phyloP scores from a whole-genome alignment of 2,888 invertebrate species.

The Eremobia ochroleuca region DNA sequence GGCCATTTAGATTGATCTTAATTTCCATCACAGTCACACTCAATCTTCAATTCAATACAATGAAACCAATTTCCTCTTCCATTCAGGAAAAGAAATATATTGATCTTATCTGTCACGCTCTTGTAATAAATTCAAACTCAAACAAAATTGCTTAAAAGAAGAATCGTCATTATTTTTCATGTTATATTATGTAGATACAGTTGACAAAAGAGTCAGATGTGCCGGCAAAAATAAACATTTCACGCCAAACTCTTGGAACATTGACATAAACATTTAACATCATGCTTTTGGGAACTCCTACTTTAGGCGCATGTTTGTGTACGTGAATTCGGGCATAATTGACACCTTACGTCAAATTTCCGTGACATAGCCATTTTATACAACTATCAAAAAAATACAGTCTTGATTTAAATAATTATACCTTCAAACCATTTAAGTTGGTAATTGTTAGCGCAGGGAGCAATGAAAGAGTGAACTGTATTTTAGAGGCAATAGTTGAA shows the following conservation, averaged over 20 bases:
- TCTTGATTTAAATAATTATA: no score
- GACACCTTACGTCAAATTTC: no score
- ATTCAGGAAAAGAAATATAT: constrained; percentile 42
- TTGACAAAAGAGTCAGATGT: neutral
- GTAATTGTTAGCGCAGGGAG: no score
- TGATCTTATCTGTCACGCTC: constrained; percentile 31
- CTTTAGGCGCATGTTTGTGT: neutral
- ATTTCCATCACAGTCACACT: constrained; percentile 24
- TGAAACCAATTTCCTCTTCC: constrained; percentile 33
- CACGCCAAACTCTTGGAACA: neutral
- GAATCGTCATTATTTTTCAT: neutral
- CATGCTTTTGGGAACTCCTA: neutral
- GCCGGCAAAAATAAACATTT: neutral
- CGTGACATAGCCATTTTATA: no score
- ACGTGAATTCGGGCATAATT: neutral
- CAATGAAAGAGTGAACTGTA: no score
- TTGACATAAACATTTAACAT: neutral
- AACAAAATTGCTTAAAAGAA: constrained; percentile 23
- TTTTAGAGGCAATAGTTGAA: no score
- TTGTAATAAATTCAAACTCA: constrained; percentile 30
- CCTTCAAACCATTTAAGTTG: no score
- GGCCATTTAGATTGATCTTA: neutral
- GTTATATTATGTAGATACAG: neutral
- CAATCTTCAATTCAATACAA: constrained; percentile 31
- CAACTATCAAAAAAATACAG: no score